Base-by-base conservation (phyloP, 2,113 vertebrate species). In the Lucifuga dentata region DNA sequence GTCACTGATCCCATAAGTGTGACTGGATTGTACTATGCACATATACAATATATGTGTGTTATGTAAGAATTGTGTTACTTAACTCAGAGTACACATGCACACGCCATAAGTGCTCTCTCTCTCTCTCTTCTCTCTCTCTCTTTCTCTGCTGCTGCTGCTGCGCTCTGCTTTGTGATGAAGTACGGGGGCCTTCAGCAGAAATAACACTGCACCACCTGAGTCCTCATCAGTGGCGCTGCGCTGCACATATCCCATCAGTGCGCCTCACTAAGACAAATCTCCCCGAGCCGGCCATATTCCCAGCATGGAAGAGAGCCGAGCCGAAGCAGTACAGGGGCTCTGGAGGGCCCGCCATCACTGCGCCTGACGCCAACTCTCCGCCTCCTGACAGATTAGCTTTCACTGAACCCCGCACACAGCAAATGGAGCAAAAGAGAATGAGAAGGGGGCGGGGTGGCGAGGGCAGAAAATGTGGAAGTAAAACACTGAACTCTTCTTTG, bases 251-350 rank as follows among this genome's bases (percentile, higher is more conserved):
- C 87, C 90, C 86, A 91, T 89, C 90, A 89, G 88, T 56, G 80
- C 50, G 40, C 73, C 86, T 89, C 88, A 86, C 88, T 64, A 90
- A 92, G 91, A 90, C 91, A 92, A 90, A 91, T 92, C 88, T 89
- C 80, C 79, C 73, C 62, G 72, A 78, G 83, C 83, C 81, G 19
- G 40, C 75, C 66, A 77, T 87, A 89, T 91, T 91, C 89, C 89
- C 90, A 86, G 76, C 76, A 68, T 82, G 76, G 74, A 64, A 64
- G 78, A 77, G 83, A 80, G 79, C 55, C 40, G 23, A 88, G 73
- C 80, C 76, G n/a, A 59, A 83, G 84, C 80, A 59, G 75, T 24
- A 46, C 78, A 39, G 52, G 68, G 79, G 85, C 88, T 82, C 86
- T 77, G 72, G 86, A 88, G 85, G 83, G 75, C 77, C 83, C 68